Conservation (phyloP, 2,113 vertebrate species). For the Tachycineta bicolor region DNA sequence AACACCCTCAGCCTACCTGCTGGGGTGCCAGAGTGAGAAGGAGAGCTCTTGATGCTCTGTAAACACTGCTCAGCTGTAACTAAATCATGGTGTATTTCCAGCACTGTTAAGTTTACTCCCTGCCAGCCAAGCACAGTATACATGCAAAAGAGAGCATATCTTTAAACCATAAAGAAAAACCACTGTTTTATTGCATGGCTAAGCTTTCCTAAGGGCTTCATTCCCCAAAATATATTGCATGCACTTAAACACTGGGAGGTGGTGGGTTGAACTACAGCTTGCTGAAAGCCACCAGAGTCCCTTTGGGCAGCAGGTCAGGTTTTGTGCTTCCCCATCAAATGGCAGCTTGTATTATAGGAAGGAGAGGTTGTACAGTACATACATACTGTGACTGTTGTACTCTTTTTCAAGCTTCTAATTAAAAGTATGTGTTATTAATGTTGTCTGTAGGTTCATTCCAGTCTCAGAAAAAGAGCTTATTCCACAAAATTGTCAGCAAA, state of each 20-base stretch:
- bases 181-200: background rate
- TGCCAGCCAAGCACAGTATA: background rate
- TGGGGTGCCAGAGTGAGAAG: background rate
- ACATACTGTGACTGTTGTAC: slow-evolving; percentile 6
- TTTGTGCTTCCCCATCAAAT: background rate
- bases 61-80: background rate
- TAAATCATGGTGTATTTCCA: background rate
- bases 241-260: background rate
- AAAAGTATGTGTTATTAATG: slow-evolving; percentile 76
- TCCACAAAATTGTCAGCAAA: slow-evolving; percentile 97
- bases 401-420: slow-evolving; percentile 36
- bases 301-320: background rate
- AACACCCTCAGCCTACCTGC: accelerated
- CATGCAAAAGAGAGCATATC: background rate
- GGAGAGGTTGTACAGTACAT: background rate
- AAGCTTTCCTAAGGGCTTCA: background rate
- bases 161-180: background rate
- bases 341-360: background rate
- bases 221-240: background rate
- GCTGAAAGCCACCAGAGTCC: background rate
- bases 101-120: background rate
- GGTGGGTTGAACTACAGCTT: background rate
- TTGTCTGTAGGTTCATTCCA: slow-evolving; percentile 89
- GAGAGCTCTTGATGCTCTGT: background rate
- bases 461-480: slow-evolving; percentile 94